A percentile compares a stretch with the other conserved stretches of the same genome.
These are phyloP conservation scores for Petrophora chlorosata DNA, from an alignment of 2,888 invertebrate genomes.

Conservation along the genomic window DNA sequence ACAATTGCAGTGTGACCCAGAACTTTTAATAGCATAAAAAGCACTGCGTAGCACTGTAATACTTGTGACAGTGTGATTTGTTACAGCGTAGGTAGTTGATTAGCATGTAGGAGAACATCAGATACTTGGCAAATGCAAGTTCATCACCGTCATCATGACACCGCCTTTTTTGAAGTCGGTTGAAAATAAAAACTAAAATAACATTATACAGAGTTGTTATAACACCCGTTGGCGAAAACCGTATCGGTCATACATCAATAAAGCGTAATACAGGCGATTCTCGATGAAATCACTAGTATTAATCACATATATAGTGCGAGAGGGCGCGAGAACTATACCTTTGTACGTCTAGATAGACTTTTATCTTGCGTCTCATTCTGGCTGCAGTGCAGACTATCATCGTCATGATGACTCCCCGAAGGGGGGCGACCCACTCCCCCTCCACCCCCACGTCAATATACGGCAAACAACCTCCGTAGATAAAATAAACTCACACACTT, in stretches of 20 bases:
- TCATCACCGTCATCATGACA: too few species aligned
- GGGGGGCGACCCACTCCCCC: slow-evolving; percentile 43
- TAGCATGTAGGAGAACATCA: too few species aligned
- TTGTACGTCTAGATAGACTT: slow-evolving; percentile 52
- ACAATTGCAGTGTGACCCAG: too few species aligned
- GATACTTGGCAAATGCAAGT: too few species aligned
- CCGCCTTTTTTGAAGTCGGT: too few species aligned
- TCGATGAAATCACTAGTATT: slow-evolving; percentile 58
- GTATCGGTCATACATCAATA: slow-evolving; percentile 21
- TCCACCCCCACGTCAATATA: slow-evolving; percentile 69
- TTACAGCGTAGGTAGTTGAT: too few species aligned
- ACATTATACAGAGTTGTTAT: not conserved
- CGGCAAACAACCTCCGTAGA: slow-evolving; percentile 62
- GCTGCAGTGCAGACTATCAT: slow-evolving; percentile 75
- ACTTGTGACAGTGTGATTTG: too few species aligned
- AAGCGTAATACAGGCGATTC: slow-evolving; percentile 42
- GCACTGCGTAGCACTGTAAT: too few species aligned
- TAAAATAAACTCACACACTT: slow-evolving; percentile 67
- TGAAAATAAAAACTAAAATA: too few species aligned
- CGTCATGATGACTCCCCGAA: slow-evolving; percentile 59
- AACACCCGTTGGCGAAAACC: not conserved
- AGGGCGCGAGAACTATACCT: not conserved
- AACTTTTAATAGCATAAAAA: too few species aligned
- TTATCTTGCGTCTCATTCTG: slow-evolving; percentile 59
- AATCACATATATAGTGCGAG: slow-evolving; percentile 43